Evolutionary conservation across 2,113 vertebrate species (phyloP).

Genomic region (Zingel zingel): DNA sequence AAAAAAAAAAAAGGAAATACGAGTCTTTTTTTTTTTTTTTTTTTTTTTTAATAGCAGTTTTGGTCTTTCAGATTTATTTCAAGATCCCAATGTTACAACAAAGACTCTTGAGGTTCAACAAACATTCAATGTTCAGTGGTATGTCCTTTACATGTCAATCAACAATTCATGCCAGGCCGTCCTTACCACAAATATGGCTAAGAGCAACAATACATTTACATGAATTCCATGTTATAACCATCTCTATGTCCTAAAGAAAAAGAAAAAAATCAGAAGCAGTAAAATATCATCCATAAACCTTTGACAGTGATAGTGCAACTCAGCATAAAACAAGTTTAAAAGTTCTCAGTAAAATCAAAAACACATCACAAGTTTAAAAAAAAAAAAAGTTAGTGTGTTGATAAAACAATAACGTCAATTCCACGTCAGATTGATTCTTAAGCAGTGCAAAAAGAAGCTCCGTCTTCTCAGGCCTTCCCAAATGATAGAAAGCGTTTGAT

Average conservation of each 20-base stretch:
- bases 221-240: background rate
- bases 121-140: slow-evolving; percentile 36
- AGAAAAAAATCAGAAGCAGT: slow-evolving; percentile 14
- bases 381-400: slow-evolving; percentile 43
- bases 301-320: slow-evolving; percentile 61
- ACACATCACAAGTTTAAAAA: slow-evolving; percentile 3
- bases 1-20: background rate
- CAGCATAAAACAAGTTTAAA: slow-evolving; percentile 57
- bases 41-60: too few relatives aligned
- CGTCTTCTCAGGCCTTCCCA: background rate
- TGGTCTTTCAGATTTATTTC: slow-evolving; percentile 62
- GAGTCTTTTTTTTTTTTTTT: background rate
- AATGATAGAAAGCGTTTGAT: background rate
- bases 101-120: slow-evolving; percentile 23
- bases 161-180: slow-evolving; percentile 24
- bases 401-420: slow-evolving; percentile 40
- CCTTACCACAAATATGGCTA: slow-evolving; percentile 32
- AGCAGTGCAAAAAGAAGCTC: slow-evolving; percentile 69
- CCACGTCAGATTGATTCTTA: slow-evolving; percentile 50
- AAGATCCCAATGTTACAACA: slow-evolving; percentile 27
- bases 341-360: slow-evolving; percentile 61
- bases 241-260: background rate
- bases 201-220: slow-evolving; percentile 26
- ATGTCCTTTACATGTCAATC: slow-evolving; percentile 25
- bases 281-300: slow-evolving; percentile 45